Evolutionary conservation across 2,797 vertebrate species (phyloP).

Genomic region (Sebastes matsubarae): DNA sequence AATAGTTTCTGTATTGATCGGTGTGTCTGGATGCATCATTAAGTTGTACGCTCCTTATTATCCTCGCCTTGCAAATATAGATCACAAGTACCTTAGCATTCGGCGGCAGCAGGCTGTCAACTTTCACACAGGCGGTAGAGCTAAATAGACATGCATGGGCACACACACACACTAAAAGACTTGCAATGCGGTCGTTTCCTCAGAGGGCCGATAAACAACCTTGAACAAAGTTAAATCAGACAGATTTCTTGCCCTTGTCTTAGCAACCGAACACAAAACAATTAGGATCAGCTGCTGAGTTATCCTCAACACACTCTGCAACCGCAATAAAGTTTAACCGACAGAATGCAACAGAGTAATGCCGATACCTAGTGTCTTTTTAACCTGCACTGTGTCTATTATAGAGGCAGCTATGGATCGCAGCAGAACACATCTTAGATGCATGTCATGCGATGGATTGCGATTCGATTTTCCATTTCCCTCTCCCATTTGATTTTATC

Average conservation of each 20-base stretch:
- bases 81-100: constrained; percentile 20
- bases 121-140: not conserved
- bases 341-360: not conserved
- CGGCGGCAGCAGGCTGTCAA: not conserved
- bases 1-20: constrained; percentile 49
- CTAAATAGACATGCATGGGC: not conserved
- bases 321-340: not conserved
- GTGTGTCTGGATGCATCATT: constrained; percentile 43
- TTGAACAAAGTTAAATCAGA: constrained; percentile 5
- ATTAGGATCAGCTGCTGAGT: not conserved
- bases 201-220: constrained; percentile 17
- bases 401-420: not conserved
- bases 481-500: not conserved
- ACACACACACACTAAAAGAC: not conserved
- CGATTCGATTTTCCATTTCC: not conserved
- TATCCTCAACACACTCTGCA: not conserved
- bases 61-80: constrained; percentile 37
- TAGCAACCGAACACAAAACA: not conserved
- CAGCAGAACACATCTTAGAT: not conserved
- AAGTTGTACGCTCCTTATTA: constrained; percentile 16
- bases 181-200: constrained; percentile 4
- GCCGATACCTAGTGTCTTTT: not conserved
- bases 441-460: not conserved
- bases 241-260: not conserved
- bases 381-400: not conserved